Evolutionary conservation across 2,797 vertebrate genomes (phyloP), one percentile per base, ranked within the genome.

Genomic region (Tokudaia tokunoshimensis): DNA sequence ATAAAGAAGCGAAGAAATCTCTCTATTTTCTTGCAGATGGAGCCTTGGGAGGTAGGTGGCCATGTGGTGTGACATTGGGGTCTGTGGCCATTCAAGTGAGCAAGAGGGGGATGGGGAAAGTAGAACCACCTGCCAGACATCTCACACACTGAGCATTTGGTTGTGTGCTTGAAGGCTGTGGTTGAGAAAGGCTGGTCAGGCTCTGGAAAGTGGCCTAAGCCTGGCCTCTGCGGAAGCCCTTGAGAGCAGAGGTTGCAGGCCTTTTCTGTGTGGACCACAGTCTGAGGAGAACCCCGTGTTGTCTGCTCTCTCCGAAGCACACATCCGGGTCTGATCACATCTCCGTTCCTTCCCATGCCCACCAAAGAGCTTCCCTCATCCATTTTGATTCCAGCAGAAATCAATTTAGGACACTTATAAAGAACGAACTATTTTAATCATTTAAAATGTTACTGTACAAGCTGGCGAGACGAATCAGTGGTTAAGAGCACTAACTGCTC

Each of bases 111-210:
- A 10, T 6, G 14, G 31, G 57, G 47, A 5, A 17, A 55, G 13
- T 44, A 19, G 3, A 47, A 19, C 11, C 31, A 17, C 26, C 52
- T 41, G 13, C 24, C 26, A 11, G 31, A 10, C 41, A 57, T 1
- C 10, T 29, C 20, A 80, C 20, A 20, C 41, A 44, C 29, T 11
- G 15, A 55, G 1, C 1, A 50, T 52, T 37, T 57, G 19, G 34
- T n/a, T 37, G 57, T 50, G 19, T 47, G 50, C 2, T 22, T 26
- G 78, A 76, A 57, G 63, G 17, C 20, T 24, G 24, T 5, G 44
- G 10, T 11, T 31, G 44, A 61, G 13, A 75, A 44, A 50, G 12
- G 37, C 0, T n/a, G 63, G 52, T 3, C 0, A 3, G n/a, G 3
- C 70, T 84, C 55, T 13, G 6, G 20, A 37, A 34, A 34, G 8